A percentile compares a stretch with the other conserved stretches of the same genome.
Evolutionary conservation across 2,797 vertebrate species (phyloP).

Genomic region (Sebastolobus altivelis): DNA sequence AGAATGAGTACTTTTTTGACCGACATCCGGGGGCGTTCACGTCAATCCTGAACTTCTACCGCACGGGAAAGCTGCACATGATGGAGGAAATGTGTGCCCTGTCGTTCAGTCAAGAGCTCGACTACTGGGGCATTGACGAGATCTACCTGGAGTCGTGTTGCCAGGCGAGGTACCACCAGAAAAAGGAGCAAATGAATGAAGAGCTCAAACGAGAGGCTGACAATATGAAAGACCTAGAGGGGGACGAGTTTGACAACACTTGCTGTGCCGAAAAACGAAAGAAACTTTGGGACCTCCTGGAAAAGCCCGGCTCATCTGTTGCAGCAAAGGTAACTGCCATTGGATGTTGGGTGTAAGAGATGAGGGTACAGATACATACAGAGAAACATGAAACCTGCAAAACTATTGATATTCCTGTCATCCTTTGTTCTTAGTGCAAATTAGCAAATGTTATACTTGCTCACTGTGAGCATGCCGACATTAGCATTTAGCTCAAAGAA

Average conservation of each 20-base stretch:
- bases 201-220: constrained; percentile 98
- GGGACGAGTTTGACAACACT: constrained; percentile 98
- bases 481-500: constrained; percentile 14
- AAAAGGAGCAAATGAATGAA: constrained; percentile 99
- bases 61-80: constrained; percentile 98
- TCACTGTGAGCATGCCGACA: background rate
- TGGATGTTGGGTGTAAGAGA: constrained; percentile 17
- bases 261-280: constrained; percentile 98
- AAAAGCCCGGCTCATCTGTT: constrained; percentile 98
- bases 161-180: constrained; percentile 99
- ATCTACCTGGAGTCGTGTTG: constrained; percentile 99
- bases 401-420: background rate
- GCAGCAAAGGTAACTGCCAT: constrained; percentile 93
- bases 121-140: constrained; percentile 99
- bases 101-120: constrained; percentile 98
- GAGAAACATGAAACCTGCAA: background rate
- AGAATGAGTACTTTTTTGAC: constrained; percentile 99
- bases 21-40: constrained; percentile 98
- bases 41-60: constrained; percentile 99
- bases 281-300: constrained; percentile 98
- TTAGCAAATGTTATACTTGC: background rate
- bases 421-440: background rate
- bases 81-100: constrained; percentile 99
- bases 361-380: background rate
- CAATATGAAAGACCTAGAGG: constrained; percentile 94